phyloP scores from a whole-genome alignment of 64 coral and sea anemone genomes.

The Dendronephthya gigantea region DNA sequence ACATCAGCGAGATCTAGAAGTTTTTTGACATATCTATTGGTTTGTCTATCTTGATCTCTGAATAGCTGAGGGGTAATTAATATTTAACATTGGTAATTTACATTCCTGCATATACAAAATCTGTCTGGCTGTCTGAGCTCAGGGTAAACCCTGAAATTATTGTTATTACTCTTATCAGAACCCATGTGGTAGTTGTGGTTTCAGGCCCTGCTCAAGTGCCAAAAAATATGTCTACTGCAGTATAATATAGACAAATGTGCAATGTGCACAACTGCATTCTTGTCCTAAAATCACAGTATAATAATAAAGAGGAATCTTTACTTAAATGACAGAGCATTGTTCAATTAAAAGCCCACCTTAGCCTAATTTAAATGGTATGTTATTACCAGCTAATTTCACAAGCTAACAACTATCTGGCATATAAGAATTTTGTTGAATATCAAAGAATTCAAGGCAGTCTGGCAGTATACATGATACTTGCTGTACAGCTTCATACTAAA shows the following conservation, averaged over 20 bases:
- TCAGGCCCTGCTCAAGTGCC: not conserved
- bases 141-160: slow-evolving; percentile 11
- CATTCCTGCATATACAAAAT: not conserved
- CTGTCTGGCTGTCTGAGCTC: not conserved
- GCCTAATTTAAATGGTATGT: no score
- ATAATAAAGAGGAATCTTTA: no score
- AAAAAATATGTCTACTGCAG: not conserved
- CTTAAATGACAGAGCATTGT: no score
- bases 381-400: no score
- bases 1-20: not conserved
- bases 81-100: slow-evolving; percentile 2
- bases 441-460: no score
- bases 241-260: not conserved
- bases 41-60: not conserved
- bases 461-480: no score
- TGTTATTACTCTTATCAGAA: not conserved
- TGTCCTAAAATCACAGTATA: no score
- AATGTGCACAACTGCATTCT: not conserved
- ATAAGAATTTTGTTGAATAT: no score
- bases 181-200: slow-evolving; percentile 1
- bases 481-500: no score
- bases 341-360: no score
- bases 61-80: slow-evolving; percentile 11
- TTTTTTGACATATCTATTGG: not conserved
- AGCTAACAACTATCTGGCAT: no score